Percentiles rank a stretch among this genome's conserved stretches.
phyloP scores from a whole-genome alignment of 1,140 invertebrate species.

The Gonatopus flavifemur region DNA sequence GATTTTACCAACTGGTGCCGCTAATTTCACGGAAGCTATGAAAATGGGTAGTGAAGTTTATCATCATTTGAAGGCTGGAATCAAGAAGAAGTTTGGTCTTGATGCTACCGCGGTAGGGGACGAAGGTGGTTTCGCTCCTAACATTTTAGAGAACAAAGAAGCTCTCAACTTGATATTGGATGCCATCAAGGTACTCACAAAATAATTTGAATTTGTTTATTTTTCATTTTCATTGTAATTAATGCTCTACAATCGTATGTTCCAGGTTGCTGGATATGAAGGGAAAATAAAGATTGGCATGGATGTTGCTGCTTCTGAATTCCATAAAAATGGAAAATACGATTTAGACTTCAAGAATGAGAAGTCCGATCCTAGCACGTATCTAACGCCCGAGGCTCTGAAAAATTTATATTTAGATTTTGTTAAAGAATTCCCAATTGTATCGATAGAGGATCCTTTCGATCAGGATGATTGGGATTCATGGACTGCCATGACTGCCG shows the following conservation, averaged over 20 bases:
- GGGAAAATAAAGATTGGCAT: conserved; percentile 84
- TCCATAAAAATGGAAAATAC: conserved; percentile 84
- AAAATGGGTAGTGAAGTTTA: conserved; percentile 97
- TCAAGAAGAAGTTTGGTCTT: conserved; percentile 91
- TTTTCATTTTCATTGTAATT: not conserved
- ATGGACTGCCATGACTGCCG: conserved; percentile 81
- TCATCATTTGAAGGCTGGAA: conserved; percentile 94
- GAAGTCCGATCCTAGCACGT: conserved; percentile 78
- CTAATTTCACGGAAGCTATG: conserved; percentile 95
- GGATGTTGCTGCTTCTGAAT: conserved; percentile 99
- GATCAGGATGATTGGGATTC: conserved; percentile 97
- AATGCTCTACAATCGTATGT: not conserved
- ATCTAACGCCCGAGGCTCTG: conserved; percentile 79
- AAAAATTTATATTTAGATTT: conserved; percentile 88
- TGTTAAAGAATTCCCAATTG: conserved; percentile 92
- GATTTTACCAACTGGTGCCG: conserved; percentile 83
- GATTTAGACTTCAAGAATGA: conserved; percentile 98
- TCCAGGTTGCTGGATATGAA: conserved; percentile 63
- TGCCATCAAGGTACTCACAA: conserved; percentile 77
- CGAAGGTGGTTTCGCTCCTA: conserved; percentile 99
- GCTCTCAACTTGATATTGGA: conserved; percentile 83
- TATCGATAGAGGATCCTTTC: conserved; percentile 98
- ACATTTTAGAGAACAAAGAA: conserved; percentile 96
- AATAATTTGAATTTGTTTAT: conserved; percentile 64
- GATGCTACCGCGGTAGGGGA: conserved; percentile 98